Base-by-base conservation (phyloP, 1,140 invertebrate genomes). In the Drosophila pectinifera region DNA sequence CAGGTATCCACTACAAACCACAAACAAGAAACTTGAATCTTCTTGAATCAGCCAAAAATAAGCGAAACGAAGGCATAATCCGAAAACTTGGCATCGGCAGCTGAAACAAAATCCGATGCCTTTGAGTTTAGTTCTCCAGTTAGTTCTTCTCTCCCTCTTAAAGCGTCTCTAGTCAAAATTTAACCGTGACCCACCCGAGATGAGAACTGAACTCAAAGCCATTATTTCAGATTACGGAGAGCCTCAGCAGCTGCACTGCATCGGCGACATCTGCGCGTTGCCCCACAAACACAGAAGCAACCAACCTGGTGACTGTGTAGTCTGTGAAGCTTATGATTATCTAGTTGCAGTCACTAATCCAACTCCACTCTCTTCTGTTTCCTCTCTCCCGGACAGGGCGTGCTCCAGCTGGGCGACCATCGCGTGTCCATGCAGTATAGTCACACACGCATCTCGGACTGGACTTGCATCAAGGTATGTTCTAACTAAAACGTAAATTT, bases 341-440 rank as follows among this genome's bases (percentile, higher is more conserved):
- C 34, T 36, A 42, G 62, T 31, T 46, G 13, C 31, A 42, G 38
- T 55, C 14, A 59, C 68, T 84, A 72, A 92, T 79, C 41, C 57
- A 56, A 39, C 63, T 74, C 90, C 88, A 82, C 34, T 73, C 39
- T 80, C 93, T 43, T 93, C n/a, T 83, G 45, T 81, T 78, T 62
- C 62, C 46, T 81, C 62, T 53, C 68, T 72, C 38, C 63, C 67
- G 36, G 39, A 5, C 94, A 95, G 94, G 95, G 95, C 55, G 93
- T 94, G 58, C 92, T 96, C 69, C 95, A 95, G 93, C 93, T 96
- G 49, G 94, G 95, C 93, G 95, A 96, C 91, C 94, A 95, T 69
- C 93, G 94, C 41, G 95, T 95, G 31, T 93, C 95, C 13, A 94
- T 96, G 93, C 95, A 96, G 83, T 96, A 95, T 92, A 96, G 95